Conservation (phyloP, 2,797 vertebrate species). For the Malacoraja senta region DNA sequence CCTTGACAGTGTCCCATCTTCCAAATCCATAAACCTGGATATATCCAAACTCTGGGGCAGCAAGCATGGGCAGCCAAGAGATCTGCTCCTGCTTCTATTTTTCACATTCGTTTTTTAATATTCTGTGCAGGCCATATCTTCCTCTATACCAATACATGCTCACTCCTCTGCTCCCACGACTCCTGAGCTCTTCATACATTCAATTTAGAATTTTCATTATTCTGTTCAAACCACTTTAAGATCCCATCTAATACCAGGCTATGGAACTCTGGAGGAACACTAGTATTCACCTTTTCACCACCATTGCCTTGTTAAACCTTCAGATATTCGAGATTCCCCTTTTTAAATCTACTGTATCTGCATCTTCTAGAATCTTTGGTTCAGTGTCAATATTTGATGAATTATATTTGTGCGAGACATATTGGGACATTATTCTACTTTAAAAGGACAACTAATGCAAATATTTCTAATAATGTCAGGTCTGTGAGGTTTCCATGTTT, state of each 20-base stretch:
- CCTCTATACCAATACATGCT: neutral
- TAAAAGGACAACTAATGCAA: neutral
- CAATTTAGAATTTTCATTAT: no score
- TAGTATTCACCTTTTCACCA: neutral
- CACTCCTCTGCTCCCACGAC: no score
- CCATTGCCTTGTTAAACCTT: neutral
- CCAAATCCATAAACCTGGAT: neutral
- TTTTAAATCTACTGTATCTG: no score
- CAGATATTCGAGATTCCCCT: neutral
- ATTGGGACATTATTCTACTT: neutral
- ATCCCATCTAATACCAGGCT: neutral
- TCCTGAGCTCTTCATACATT: no score
- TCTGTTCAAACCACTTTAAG: neutral
- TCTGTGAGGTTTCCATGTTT: neutral
- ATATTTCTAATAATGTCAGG: neutral
- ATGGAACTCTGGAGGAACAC: neutral
- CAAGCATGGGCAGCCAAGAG: no score
- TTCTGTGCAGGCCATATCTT: neutral
- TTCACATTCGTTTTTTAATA: no score
- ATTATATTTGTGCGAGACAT: neutral
- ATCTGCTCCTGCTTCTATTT: no score
- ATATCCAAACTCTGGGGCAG: neutral
- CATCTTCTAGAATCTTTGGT: neutral
- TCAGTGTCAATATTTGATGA: neutral
- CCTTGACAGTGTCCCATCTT: neutral